Percentiles rank a stretch among this genome's conserved stretches.
Evolutionary conservation across 1,140 invertebrate species (phyloP).

Genomic region (Copidosoma floridanum): DNA sequence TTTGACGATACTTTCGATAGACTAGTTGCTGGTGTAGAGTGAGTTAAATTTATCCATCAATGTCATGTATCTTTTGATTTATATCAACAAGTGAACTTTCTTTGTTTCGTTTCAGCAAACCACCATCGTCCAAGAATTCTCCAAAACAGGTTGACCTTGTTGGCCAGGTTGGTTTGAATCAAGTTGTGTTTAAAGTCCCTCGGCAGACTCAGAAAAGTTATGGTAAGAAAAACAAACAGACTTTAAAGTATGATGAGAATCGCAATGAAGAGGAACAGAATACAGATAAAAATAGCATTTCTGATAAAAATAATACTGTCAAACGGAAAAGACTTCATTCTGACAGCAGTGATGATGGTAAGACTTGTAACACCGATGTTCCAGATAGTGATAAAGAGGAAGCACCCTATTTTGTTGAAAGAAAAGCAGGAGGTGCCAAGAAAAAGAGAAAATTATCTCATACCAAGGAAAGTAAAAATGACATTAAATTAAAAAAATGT

Average conservation of each 20-base stretch:
- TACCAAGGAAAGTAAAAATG: not conserved
- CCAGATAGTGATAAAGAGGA: not conserved
- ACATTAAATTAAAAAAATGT: not conserved
- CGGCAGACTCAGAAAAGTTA: too few relatives aligned
- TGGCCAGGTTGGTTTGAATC: not conserved
- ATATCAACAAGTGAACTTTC: not conserved
- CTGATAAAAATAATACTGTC: too few relatives aligned
- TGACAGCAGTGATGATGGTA: not conserved
- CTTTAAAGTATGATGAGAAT: too few relatives aligned
- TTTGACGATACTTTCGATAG: conserved; percentile 22
- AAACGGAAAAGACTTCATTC: too few relatives aligned
- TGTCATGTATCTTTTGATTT: not conserved
- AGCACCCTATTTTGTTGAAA: too few relatives aligned
- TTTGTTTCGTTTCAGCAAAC: not conserved
- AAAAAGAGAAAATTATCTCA: not conserved
- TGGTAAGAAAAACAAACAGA: too few relatives aligned
- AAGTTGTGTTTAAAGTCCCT: too few relatives aligned
- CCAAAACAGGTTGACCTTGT: not conserved
- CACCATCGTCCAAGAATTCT: not conserved
- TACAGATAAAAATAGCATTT: too few relatives aligned
- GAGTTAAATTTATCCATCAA: not conserved
- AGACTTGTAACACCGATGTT: too few relatives aligned
- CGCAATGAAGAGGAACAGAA: too few relatives aligned
- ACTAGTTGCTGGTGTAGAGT: conserved; percentile 8
- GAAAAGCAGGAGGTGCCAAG: not conserved